Evolutionary conservation across 2,113 vertebrate species (phyloP), one percentile per base, ranked within the genome.

Genomic region (Copsychus sechellarum): DNA sequence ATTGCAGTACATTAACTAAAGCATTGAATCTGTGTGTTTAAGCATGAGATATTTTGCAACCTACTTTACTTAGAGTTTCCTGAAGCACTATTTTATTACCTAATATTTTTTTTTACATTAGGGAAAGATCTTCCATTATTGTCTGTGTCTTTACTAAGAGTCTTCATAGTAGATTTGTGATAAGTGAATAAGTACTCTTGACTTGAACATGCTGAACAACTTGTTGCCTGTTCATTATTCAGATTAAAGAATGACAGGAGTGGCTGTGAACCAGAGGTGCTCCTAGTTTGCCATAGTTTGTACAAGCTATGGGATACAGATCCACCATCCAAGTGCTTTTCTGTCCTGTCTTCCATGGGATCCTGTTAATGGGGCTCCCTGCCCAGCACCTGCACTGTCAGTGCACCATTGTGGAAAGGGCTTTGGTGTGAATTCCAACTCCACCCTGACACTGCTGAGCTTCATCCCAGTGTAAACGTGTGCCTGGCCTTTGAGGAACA

Each of bases 241-340:
- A 54, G 47, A 69, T 77, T 14, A 51, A 20, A 62, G 42, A 21
- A 21, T 36, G 38, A 5, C 29, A 57, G 64, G 48, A 58, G 42
- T 31, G 57, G 40, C 62, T 60, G 2, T 43, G 29, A 83, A 26
- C 18, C 43, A n/a, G 76, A 82, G 80, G 5, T 61, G 24, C 28
- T 70, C 2, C 0, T 33, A n/a, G n/a, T n/a, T 36, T 38, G 57
- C n/a, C 1, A 0, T 6, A 5, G 16, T 57, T 66, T 12, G 19
- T 34, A 7, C 15, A 10, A 42, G 26, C 18, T 82, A 6, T 36
- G 22, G 57, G 19, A 5, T 43, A 4, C 20, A 36, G 47, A 77
- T 31, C 22, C 38, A 31, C 5, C 13, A 1, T 7, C 19, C 43
- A 26, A 4, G 28, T 69, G 31, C 62, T 57, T 12, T 48, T 58